Evolutionary conservation across 2,888 invertebrate genomes (phyloP), one percentile per base, ranked within the genome.

Genomic region (Eupithecia exiguata): DNA sequence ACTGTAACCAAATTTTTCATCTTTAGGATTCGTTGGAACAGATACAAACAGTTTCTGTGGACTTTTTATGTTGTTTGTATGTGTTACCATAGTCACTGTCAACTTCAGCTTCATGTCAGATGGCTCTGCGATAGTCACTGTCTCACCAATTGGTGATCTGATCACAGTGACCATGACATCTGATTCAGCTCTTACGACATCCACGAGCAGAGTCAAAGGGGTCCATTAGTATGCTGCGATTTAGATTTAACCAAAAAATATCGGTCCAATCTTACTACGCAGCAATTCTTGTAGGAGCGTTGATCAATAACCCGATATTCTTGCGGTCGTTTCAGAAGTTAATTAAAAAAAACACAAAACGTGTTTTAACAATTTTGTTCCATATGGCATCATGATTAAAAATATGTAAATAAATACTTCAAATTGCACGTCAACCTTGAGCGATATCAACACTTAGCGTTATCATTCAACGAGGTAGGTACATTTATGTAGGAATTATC

Each of bases 381-480:
- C 49, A 9, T n/a, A 9, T 7, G n/a, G n/a, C 49, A 5, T n/a
- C n/a, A n/a, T 10, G 49, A 49, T 46, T 21, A 53, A 21, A 12
- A 58, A 58, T 25, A 58, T 58, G 14, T 58, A 58, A 25, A 35
- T 62, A 35, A 62, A 62, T 62, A 62, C 35, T 12, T 62, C 2
- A 62, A 36, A 70, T 71, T 46, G 58, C 61, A 46, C 36, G 53
- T 58, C 58, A 74, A 78, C 84, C 82, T 82, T 83, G 81, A 77
- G 75, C 78, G 67, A 68, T 76, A 69, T 71, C 62, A 25, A 14
- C 58, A 18, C 71, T 71, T n/a, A n/a, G 75, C 66, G 67, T 78
- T 81, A 80, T 82, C 77, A 46, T 36, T 38, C 36, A 40, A 58
- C 9, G 4, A 25, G 25, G 21, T 14, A 25, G 25, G 21, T 58